Base-by-base conservation (phyloP, 2,113 vertebrate species). In the Esox niger region DNA sequence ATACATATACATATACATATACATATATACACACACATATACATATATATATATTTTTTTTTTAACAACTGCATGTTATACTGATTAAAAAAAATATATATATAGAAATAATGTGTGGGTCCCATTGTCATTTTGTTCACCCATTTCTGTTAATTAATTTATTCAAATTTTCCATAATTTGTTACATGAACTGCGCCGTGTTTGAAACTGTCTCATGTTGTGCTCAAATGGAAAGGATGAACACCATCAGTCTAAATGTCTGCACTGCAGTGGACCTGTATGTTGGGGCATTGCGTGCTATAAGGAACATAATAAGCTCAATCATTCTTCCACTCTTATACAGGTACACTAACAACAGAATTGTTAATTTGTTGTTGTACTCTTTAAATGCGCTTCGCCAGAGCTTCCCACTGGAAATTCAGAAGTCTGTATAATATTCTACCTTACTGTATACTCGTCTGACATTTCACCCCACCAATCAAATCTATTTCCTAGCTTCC, bases 291-390 rank as follows among this genome's bases (percentile, higher is more conserved):
- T 21, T 6, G 68, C 27, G 55, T 70, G 67, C 29, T 66, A 70
- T 69, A 59, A 60, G 26, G 23, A 3, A 9, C 52, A 25, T 25
- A 57, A 64, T 25, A 72, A 73, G 54, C 55, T 47, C 8, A 1
- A 2, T 20, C 54, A 43, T 71, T 62, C 71, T 43, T 74, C 60
- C 49, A 57, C 55, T 13, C 5, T 25, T 46, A n/a, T 65, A 43
- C 43, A n/a, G 20, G 7, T 3, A 80, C 17, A 30, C 71, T 58
- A 26, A 66, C 63, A 77, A 82, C 67, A 78, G 68, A 78, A 57
- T 11, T 32, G 25, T 64, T 55, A 54, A 3, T 73, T 66, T 65
- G 66, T 60, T 38, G 30, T 20, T 35, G 62, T 30, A 57, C 35
- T 49, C 65, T 31, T n/a, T 7, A 52, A 64, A 43, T 68, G 27